These are phyloP conservation scores for Peromyscus polionotus DNA, from an alignment of 2,113 vertebrate genomes.

Conservation along the genomic window DNA sequence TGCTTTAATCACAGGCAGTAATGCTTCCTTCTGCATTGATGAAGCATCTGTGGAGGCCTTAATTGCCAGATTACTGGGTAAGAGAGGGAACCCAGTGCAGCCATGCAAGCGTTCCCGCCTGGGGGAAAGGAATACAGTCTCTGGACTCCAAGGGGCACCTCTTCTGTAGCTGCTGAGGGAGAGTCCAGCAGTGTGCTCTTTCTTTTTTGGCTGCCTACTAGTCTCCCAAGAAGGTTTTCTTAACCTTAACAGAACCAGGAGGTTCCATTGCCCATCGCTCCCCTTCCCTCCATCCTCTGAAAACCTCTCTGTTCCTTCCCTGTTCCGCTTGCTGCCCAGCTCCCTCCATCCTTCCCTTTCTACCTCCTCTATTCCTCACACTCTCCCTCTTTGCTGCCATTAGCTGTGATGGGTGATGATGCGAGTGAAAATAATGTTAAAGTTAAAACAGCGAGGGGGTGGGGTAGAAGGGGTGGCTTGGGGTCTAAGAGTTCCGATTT, in stretches of 20 bases:
- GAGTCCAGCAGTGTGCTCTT: background rate
- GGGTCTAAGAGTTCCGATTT: too few relatives aligned
- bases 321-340: background rate
- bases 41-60: background rate
- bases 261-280: background rate
- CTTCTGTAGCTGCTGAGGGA: background rate
- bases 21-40: background rate
- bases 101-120: accelerated
- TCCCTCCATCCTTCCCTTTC: background rate
- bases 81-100: background rate
- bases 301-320: background rate
- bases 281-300: background rate
- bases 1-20: slow-evolving; percentile 45
- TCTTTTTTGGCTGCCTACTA: background rate
- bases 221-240: background rate
- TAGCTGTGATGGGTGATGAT: too few relatives aligned
- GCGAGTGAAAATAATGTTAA: background rate
- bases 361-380: too few relatives aligned
- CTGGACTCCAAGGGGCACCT: background rate
- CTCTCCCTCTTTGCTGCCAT: background rate
- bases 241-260: too few relatives aligned
- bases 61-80: background rate
- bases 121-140: too few relatives aligned
- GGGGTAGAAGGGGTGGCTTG: too few relatives aligned
- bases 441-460: background rate